Base-by-base conservation (phyloP, 2,113 vertebrate genomes). In the Corvus moneduloides region DNA sequence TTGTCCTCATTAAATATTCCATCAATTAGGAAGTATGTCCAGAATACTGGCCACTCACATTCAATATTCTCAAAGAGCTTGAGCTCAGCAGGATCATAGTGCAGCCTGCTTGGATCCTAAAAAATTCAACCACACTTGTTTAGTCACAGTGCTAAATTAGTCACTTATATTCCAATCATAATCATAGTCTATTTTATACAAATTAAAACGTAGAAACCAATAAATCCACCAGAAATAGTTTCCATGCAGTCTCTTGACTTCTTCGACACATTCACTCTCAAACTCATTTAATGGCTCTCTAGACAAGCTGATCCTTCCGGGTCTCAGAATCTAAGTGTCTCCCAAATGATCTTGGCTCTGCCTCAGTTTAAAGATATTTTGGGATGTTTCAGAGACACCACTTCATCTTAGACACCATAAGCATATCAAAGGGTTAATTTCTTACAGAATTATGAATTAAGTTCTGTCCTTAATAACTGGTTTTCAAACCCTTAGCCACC, bases 31-130 rank as follows among this genome's bases (percentile, higher is more conserved):
- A 99, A 98, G 64, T 99, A 99, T 0, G 99, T 99, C 99, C 99
- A 99, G 97, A 99, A 99, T 24, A 99, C 98, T 0, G 99, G 99
- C 99, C 99, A 99, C 79, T 99, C 99, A 85, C 99, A 99, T 96
- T 99, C 99, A 59, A 99, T 99, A 77, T 99, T 99, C 97, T 99
- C 99, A 97, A 99, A 99, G 67, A 99, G 98, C 91, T 99, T 99
- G 82, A 99, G 98, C 94, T 99, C 99, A 59, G 99, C 99, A 12
- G 99, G 99, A 94, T 99, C 99, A 71, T 99, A 99, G 97, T 99
- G 99, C 71, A 99, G 97, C 71, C 99, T 98, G 76, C 96, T 98
- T 20, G 99, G 99, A 93, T 99, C 99, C 99, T 99, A 85, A 52
- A 97, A 90, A 97, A 94, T 91, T 73, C 54, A 96, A 81, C 13